Conservation (phyloP, 2,888 invertebrate genomes). For the Drosophila anomalata region DNA sequence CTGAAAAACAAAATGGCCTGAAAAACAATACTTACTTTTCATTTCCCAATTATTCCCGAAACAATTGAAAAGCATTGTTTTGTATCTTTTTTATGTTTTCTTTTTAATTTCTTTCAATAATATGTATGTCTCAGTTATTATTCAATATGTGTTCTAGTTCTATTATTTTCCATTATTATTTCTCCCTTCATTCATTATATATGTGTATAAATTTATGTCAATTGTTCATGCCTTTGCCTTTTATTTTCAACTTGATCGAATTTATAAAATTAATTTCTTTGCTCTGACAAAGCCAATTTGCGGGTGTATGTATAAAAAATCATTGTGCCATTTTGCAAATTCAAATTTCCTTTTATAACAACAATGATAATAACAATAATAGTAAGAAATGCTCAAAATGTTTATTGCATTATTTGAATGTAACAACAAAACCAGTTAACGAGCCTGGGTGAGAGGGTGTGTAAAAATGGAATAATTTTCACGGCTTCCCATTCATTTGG, state of each 20-base stretch:
- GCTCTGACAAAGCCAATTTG: constrained; percentile 46
- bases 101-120: constrained; percentile 65
- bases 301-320: constrained; percentile 49
- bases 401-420: constrained; percentile 49
- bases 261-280: constrained; percentile 42
- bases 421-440: constrained; percentile 70
- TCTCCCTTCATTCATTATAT: constrained; percentile 65
- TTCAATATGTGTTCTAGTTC: constrained; percentile 79
- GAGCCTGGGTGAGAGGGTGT: constrained; percentile 67
- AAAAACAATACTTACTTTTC: too few relatives aligned
- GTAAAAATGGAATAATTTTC: constrained; percentile 68
- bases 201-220: constrained; percentile 69
- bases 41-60: too few relatives aligned
- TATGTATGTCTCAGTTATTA: constrained; percentile 79
- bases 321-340: constrained; percentile 45
- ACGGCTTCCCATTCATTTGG: constrained; percentile 27
- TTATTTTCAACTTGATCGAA: constrained; percentile 44
- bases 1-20: too few relatives aligned
- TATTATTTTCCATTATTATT: constrained; percentile 78
- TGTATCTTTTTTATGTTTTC: constrained; percentile 40
- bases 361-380: constrained; percentile 65
- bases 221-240: constrained; percentile 67
- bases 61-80: too few relatives aligned
- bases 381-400: constrained; percentile 45
- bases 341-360: constrained; percentile 63